These are phyloP conservation scores for Nibea coibor DNA, from an alignment of 2,113 vertebrate genomes.

Conservation along the genomic window DNA sequence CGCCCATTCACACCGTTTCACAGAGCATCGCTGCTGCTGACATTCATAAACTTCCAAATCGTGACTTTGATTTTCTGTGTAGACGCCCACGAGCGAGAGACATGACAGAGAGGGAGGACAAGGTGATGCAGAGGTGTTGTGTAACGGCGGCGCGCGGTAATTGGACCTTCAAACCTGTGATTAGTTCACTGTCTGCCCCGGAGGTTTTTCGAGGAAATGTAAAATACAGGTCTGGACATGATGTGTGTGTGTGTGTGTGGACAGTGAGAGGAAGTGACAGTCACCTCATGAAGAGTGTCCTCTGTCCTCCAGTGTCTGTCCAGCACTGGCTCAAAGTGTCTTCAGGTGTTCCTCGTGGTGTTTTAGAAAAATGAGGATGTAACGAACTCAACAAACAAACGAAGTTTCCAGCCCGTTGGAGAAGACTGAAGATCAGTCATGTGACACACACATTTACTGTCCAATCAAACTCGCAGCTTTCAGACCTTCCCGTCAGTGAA, in stretches of 20 bases:
- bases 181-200: slow-evolving; percentile 28
- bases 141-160: slow-evolving; percentile 34
- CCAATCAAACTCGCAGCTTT: too few relatives aligned
- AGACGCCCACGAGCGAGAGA: slow-evolving; percentile 54
- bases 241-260: not conserved
- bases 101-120: not conserved
- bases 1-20: slow-evolving; percentile 42
- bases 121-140: slow-evolving; percentile 47
- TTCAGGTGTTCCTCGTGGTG: too few relatives aligned
- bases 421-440: too few relatives aligned
- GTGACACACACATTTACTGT: too few relatives aligned
- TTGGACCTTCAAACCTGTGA: slow-evolving; percentile 28
- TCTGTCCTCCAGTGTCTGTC: too few relatives aligned
- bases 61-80: slow-evolving; percentile 57
- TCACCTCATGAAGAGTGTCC: too few relatives aligned
- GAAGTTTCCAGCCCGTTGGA: too few relatives aligned
- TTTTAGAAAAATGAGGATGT: too few relatives aligned
- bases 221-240: slow-evolving; percentile 24
- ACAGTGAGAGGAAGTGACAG: too few relatives aligned
- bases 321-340: too few relatives aligned
- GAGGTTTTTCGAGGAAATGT: slow-evolving; percentile 34
- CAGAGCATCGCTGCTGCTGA: slow-evolving; percentile 52
- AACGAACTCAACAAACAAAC: too few relatives aligned
- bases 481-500: not conserved
- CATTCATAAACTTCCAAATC: slow-evolving; percentile 57